Conservation (phyloP, 1,140 invertebrate genomes). For the honey bee (Apis mellifera) region Amel_HAv3.1 CM009934.2:5091001-5091500, state of each 20-base stretch:
- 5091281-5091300: background rate
- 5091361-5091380: background rate
- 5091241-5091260: background rate
- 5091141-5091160: no score
- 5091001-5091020: no score
- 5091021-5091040: no score
- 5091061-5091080: no score
- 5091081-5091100: no score
- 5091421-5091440: background rate
- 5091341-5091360: background rate
- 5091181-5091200: no score
- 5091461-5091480: constrained; percentile 9
- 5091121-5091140: no score
- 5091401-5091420: constrained; percentile 24
- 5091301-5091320: background rate
- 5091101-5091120: no score
- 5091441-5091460: background rate
- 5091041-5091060: no score
- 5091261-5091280: background rate
- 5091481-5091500: constrained; percentile 6
- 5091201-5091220: no score
- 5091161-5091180: no score
- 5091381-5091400: background rate
- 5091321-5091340: background rate
- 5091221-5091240: background rate